Evolutionary conservation across 2,113 vertebrate species (phyloP), one percentile per base, ranked within the genome.

Genomic region (Serinus canaria): DNA sequence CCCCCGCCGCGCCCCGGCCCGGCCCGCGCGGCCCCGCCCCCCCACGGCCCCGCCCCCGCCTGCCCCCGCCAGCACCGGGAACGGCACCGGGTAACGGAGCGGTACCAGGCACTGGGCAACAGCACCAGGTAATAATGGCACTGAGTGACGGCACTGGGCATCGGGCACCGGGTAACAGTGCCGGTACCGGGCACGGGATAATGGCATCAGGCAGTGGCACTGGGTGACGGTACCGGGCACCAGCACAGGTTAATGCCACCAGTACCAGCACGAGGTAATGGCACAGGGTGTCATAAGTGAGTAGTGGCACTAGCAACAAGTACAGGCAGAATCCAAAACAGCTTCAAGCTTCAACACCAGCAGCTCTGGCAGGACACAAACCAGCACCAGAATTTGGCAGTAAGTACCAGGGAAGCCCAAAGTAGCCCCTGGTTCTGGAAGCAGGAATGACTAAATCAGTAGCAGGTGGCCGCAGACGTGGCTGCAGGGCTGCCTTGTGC

Each of bases 401-500:
- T 17, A 25, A 62, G 23, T 39, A 35, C 39, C 1, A 1, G 35
- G 21, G 59, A 35, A 63, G 25, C 44, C 49, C 87, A 44, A 22
- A 84, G 12, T 44, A 11, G n/a, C 44, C 7, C 43, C 21, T 18
- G 39, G 24, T n/a, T 53, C 59, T 16, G 43, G 44, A 44, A 64
- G 13, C 9, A 10, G 53, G 31, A 63, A 4, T 23, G 24, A 35
- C 28, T 56, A 12, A 20, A 30, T 28, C 6, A 13, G 82, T 44
- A n/a, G n/a, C 7, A 13, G 64, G 28, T 2, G 5, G 49, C 23
- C 1, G 4, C 74, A 76, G 50, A 11, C 1, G 0, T 0, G 15
- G 37, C 75, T 77, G 28, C 5, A 5, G 31, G 14, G 5, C 21
- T 59, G 39, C 55, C 49, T 43, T 4, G 3, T 46, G 64, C 85